Evolutionary conservation across 2,888 invertebrate genomes (phyloP).

Genomic region (Thymelicus lineola): DNA sequence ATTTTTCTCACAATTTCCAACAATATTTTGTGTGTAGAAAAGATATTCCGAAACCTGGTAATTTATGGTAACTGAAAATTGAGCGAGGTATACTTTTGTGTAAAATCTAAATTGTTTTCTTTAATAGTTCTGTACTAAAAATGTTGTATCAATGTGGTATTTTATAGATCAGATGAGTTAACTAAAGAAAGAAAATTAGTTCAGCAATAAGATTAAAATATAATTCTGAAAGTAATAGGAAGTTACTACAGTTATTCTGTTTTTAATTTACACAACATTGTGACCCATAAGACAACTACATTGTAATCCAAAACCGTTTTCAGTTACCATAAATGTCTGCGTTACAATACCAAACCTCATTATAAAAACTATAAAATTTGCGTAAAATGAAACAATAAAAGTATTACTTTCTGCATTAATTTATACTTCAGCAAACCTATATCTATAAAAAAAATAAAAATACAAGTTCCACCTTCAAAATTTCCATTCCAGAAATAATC

Average conservation of each 20-base stretch:
- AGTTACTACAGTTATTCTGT: too few relatives aligned
- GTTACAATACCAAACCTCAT: not conserved
- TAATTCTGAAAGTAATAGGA: too few relatives aligned
- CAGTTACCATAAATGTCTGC: constrained; percentile 20
- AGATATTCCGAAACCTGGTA: constrained; percentile 57
- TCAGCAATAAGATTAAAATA: too few relatives aligned
- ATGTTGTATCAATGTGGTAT: too few relatives aligned
- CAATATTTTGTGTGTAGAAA: constrained; percentile 56
- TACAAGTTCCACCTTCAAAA: constrained; percentile 23
- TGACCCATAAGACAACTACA: too few relatives aligned
- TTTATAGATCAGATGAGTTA: too few relatives aligned
- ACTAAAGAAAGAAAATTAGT: not conserved
- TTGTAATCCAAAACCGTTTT: constrained; percentile 3
- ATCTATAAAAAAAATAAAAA: constrained; percentile 27
- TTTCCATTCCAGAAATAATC: constrained; percentile 34
- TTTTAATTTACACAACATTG: too few relatives aligned
- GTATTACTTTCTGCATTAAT: constrained; percentile 19
- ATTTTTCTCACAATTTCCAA: constrained; percentile 59
- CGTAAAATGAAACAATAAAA: constrained; percentile 14
- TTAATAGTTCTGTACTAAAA: too few relatives aligned
- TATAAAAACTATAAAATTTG: constrained; percentile 25
- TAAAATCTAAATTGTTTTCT: not conserved
- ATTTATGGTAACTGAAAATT: constrained; percentile 58
- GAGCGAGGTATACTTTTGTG: not conserved
- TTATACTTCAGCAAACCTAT: constrained; percentile 23